These are phyloP conservation scores for Aptenodytes forsteri DNA, from an alignment of 2,113 vertebrate species.

Conservation along the genomic window DNA sequence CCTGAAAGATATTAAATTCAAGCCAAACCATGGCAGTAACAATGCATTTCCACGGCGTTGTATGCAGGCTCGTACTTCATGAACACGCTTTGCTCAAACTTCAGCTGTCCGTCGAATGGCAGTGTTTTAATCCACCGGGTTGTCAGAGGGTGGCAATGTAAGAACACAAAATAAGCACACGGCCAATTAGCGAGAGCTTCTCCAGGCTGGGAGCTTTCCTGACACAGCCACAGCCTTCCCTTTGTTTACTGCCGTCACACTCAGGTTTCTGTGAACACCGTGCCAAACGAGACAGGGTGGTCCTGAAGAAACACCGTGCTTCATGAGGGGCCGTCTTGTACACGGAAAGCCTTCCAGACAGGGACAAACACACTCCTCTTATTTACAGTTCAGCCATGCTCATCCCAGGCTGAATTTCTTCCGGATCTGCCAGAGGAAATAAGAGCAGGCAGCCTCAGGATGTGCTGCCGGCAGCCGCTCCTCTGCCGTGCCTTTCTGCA, in stretches of 20 bases:
- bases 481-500: background rate
- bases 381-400: background rate
- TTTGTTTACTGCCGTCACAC: background rate
- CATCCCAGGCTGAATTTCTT: background rate
- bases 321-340: background rate
- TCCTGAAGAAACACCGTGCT: background rate
- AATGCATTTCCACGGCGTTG: background rate
- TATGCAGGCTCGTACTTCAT: background rate
- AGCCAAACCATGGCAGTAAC: background rate
- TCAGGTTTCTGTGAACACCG: background rate
- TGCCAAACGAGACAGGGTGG: background rate
- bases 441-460: background rate
- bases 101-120: fast-evolving
- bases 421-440: background rate
- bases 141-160: slow-evolving; percentile 66
- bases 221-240: background rate
- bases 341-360: background rate
- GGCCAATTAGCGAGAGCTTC: background rate
- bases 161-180: background rate
- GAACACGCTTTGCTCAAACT: background rate
- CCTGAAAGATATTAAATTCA: background rate
- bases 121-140: background rate
- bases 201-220: background rate
- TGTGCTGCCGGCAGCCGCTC: background rate
- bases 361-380: background rate